These are phyloP conservation scores for Scaptomyza montana DNA, from an alignment of 1,140 invertebrate genomes.

Conservation along the genomic window DNA sequence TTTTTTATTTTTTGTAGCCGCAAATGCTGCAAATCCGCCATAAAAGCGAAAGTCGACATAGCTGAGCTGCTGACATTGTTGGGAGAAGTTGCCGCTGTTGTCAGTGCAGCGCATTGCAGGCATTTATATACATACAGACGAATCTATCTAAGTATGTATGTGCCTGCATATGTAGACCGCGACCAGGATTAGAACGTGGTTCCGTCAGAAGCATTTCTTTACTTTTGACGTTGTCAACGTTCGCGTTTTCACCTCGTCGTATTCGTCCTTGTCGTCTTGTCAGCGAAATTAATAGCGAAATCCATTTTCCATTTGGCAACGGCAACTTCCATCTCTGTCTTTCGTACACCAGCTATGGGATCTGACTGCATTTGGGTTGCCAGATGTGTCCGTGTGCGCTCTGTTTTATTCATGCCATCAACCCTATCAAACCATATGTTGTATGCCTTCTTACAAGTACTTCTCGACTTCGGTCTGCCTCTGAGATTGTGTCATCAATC, in stretches of 20 bases:
- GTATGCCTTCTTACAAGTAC: conserved; percentile 7
- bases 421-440: background rate
- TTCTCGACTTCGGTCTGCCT: conserved; percentile 29
- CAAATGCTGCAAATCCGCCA: conserved; percentile 69
- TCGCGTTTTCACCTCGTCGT: conserved; percentile 28
- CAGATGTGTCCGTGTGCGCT: conserved; percentile 23
- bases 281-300: conserved; percentile 80
- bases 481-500: conserved; percentile 79
- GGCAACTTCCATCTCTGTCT: conserved; percentile 8
- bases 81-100: conserved; percentile 16
- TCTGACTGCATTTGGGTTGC: conserved; percentile 24
- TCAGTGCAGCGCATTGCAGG: conserved; percentile 59
- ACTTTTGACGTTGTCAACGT: conserved; percentile 74
- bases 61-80: conserved; percentile 33
- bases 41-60: conserved; percentile 71
- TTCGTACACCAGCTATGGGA: conserved; percentile 2
- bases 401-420: conserved; percentile 38
- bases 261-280: conserved; percentile 46
- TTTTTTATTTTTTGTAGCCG: conserved; percentile 63
- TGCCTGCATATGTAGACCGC: background rate
- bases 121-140: conserved; percentile 28
- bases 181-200: conserved; percentile 10
- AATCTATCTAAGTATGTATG: background rate
- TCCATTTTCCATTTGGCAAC: conserved; percentile 72
- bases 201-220: conserved; percentile 63